Evolutionary conservation across 1,140 invertebrate genomes (phyloP).

Genomic region (Nasonia longicornis): DNA sequence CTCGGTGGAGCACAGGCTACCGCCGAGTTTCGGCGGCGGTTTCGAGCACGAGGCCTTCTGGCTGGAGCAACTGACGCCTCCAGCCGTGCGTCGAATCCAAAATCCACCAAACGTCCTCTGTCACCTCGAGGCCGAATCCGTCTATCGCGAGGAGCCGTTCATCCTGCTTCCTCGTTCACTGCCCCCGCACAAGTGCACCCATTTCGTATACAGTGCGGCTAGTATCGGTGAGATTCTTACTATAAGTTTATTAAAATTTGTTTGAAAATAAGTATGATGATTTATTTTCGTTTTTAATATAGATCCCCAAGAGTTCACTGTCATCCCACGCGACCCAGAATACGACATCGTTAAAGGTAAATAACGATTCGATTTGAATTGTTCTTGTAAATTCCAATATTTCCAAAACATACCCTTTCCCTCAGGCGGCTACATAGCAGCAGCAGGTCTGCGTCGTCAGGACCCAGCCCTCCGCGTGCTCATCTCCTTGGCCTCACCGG

Average conservation of each 20-base stretch:
- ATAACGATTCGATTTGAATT: not conserved
- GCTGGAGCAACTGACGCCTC: constrained; percentile 63
- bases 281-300: constrained; percentile 56
- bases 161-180: constrained; percentile 76
- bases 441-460: constrained; percentile 68
- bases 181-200: constrained; percentile 81
- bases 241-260: not conserved
- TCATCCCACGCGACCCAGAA: constrained; percentile 72
- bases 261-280: too few relatives aligned
- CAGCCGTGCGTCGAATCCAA: constrained; percentile 57
- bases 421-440: constrained; percentile 71
- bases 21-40: constrained; percentile 58
- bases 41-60: constrained; percentile 64
- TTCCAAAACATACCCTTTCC: not conserved
- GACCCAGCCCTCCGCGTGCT: constrained; percentile 71
- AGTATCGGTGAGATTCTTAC: constrained; percentile 62
- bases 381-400: too few relatives aligned
- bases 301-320: constrained; percentile 73
- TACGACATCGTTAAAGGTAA: constrained; percentile 71
- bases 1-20: constrained; percentile 76
- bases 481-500: constrained; percentile 57
- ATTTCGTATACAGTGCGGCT: constrained; percentile 85
- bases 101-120: constrained; percentile 72
- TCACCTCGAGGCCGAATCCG: constrained; percentile 76
- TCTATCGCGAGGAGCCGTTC: constrained; percentile 76